Base-by-base conservation (phyloP, 2,113 vertebrate genomes). In the Camelus dromedarius region DNA sequence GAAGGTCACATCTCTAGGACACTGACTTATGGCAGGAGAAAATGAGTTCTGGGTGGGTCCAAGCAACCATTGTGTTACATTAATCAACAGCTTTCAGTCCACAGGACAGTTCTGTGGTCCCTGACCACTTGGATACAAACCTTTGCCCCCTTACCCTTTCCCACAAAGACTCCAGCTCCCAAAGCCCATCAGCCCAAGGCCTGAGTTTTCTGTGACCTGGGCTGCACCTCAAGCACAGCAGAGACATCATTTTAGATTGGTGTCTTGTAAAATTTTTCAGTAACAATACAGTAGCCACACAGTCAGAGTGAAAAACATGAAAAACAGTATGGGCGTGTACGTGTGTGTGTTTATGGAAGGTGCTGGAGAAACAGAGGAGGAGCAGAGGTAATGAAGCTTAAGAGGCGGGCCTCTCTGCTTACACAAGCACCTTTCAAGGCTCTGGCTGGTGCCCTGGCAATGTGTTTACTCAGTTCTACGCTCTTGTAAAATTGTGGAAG, bases 401-500 rank as follows among this genome's bases (percentile, higher is more conserved):
- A 56, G 14, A 20, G 12, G 14, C 32, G 30, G 10, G 13, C 14
- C 12, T 67, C 11, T 35, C 6, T 54, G 67, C 30, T 52, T 76
- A 3, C 8, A 26, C 6, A 22, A 70, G 12, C 15, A 58, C n/a
- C 8, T 66, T 48, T 6, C 38, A 12, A 8, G 38, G 1, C 1
- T 64, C 60, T 32, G 32, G 9, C 30, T 6, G 16, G 2, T 2
- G 2, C 5, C 4, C 11, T 52, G 6, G 30, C 2, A 52, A 60
- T 80, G 1, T 72, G 11, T 76, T 84, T 22, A 91, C 50, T 67
- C 58, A 67, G 3, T 12, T 14, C 20, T 42, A 50, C 5, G 26
- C 30, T 92, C 69, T 82, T 32, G 58, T 16, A 81, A 83, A 73
- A 54, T 60, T 76, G 14, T 15, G n/a, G 72, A 83, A 89, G 24